Evolutionary conservation across 1,140 invertebrate genomes (phyloP).

Genomic region (Stegodyphus mimosarum): DNA sequence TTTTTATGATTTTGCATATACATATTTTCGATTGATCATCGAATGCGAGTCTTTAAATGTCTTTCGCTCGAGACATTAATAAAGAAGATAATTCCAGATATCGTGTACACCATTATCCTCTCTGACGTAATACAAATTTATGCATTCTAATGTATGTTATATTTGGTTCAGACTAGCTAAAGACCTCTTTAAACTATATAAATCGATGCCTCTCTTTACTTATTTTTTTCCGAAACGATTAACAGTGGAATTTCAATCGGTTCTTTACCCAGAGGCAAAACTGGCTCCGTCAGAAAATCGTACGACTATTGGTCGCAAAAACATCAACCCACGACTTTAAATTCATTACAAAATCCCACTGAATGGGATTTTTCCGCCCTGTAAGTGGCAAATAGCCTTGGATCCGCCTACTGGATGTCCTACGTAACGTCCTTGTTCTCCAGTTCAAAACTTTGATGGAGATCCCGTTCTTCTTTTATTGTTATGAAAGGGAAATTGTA

Average conservation of each 20-base stretch:
- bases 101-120: too few relatives aligned
- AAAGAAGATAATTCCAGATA: too few relatives aligned
- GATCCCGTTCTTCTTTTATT: neutral
- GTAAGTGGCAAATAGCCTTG: slow-evolving; percentile 34
- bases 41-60: too few relatives aligned
- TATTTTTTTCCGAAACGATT: neutral
- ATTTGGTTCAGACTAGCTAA: too few relatives aligned
- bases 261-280: neutral
- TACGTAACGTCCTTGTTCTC: slow-evolving; percentile 37
- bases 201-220: too few relatives aligned
- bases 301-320: neutral
- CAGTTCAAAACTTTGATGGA: neutral
- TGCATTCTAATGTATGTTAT: too few relatives aligned
- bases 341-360: neutral
- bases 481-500: neutral
- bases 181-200: too few relatives aligned
- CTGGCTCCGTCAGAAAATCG: neutral
- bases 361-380: neutral
- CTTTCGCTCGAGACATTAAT: too few relatives aligned
- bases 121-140: too few relatives aligned
- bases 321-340: slow-evolving; percentile 17
- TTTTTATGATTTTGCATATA: too few relatives aligned
- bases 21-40: too few relatives aligned
- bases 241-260: neutral
- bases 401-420: slow-evolving; percentile 34